Percentiles rank a stretch among this genome's conserved stretches.
phyloP scores from a whole-genome alignment of 1,140 invertebrate genomes.

The Asbolus verrucosus region DNA sequence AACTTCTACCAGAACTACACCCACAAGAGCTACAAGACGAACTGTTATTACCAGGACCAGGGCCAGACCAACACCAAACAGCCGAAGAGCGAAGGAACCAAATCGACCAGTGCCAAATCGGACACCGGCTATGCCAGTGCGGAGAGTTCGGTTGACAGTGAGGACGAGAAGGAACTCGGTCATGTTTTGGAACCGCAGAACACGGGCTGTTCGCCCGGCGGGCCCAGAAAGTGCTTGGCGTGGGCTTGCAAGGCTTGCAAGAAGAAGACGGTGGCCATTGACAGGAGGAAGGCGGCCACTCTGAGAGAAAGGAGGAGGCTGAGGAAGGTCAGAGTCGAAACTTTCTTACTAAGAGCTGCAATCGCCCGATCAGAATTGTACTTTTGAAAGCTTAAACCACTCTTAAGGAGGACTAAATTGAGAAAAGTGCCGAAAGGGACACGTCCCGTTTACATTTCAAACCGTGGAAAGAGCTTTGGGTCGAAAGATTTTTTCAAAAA shows the following conservation, averaged over 20 bases:
- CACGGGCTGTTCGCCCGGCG: conserved; percentile 64
- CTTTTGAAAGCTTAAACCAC: too few species aligned
- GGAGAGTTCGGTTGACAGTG: conserved; percentile 62
- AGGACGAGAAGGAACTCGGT: conserved; percentile 64
- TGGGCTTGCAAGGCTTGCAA: conserved; percentile 98
- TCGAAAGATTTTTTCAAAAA: too few species aligned
- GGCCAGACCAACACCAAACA: neutral
- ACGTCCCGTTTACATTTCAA: too few species aligned
- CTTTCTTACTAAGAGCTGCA: conserved; percentile 12
- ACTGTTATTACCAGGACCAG: neutral
- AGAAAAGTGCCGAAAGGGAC: too few species aligned
- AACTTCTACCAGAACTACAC: conserved; percentile 46
- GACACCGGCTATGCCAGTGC: conserved; percentile 62
- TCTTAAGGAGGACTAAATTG: too few species aligned
- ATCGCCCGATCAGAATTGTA: too few species aligned
- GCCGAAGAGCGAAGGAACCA: neutral
- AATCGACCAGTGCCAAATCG: conserved; percentile 8
- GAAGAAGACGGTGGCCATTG: conserved; percentile 92
- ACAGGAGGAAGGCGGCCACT: conserved; percentile 96
- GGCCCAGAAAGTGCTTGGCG: conserved; percentile 83
- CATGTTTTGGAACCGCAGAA: conserved; percentile 69
- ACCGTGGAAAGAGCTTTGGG: too few species aligned
- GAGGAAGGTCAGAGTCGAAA: conserved; percentile 78
- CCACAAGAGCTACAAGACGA: conserved; percentile 16
- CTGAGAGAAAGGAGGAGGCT: conserved; percentile 91